Percentiles rank a stretch among this genome's conserved stretches.
Conservation (phyloP, 2,797 vertebrate genomes). For the Huso huso region DNA sequence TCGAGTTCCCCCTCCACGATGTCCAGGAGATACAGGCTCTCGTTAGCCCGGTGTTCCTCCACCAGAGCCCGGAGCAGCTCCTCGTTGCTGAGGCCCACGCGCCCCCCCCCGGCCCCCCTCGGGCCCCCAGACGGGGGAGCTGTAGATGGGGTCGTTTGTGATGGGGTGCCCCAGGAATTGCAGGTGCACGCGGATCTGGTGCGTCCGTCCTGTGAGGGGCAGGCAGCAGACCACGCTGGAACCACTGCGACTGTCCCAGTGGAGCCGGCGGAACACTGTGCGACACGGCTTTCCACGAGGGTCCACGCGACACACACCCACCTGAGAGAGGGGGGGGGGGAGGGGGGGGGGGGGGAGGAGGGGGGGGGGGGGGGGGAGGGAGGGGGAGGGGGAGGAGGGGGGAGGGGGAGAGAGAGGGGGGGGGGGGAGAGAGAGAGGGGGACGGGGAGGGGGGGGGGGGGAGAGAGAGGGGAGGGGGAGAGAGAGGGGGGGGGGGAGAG, state of each 20-base stretch:
- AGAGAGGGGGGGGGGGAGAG: no score
- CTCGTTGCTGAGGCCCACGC: slow-evolving; percentile 69
- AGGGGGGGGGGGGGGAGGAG: no score
- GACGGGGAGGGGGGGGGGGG: no score
- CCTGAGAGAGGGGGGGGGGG: slow-evolving; percentile 24
- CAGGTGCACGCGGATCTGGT: slow-evolving; percentile 95
- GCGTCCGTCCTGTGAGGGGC: slow-evolving; percentile 85
- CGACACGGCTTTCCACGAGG: slow-evolving; percentile 78
- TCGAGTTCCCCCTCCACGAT: slow-evolving; percentile 48
- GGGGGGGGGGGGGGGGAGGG: no score
- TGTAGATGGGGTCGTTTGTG: slow-evolving; percentile 89
- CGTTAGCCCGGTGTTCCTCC: slow-evolving; percentile 74
- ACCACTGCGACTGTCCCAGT: slow-evolving; percentile 65
- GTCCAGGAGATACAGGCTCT: slow-evolving; percentile 71
- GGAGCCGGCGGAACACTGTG: slow-evolving; percentile 82
- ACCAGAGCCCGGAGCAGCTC: slow-evolving; percentile 77
- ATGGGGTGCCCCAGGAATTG: slow-evolving; percentile 93
- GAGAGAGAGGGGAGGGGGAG: no score
- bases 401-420: no score
- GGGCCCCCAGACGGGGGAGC: slow-evolving; percentile 83
- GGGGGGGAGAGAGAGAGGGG: no score
- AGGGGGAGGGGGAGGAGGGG: no score
- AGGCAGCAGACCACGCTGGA: slow-evolving; percentile 81
- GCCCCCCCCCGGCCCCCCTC: slow-evolving; percentile 68
- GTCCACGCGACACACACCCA: slow-evolving; percentile 87